These are phyloP conservation scores for Menura novaehollandiae DNA, from an alignment of 2,113 vertebrate species.

Conservation along the genomic window DNA sequence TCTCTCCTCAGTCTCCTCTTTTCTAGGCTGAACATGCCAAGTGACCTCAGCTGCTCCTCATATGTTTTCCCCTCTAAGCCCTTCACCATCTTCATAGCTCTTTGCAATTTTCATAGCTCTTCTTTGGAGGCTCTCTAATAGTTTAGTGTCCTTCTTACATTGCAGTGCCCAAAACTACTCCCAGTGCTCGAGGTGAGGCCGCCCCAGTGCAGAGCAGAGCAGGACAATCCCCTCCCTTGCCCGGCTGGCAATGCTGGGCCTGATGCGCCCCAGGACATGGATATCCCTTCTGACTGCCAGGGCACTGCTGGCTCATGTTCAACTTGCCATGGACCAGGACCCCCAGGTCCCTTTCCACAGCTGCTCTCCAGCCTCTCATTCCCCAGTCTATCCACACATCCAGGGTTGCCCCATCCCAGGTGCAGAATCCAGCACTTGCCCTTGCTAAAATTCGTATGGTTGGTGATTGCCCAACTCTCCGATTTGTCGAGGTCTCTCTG, in stretches of 20 bases:
- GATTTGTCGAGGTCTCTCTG: not conserved
- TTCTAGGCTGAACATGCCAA: not conserved
- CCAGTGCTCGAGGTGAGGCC: fast-evolving
- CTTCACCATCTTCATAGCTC: not conserved
- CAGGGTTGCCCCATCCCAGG: not conserved
- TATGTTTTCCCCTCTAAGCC: not conserved
- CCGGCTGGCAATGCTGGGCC: fast-evolving
- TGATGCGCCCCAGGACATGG: not conserved
- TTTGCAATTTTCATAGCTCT: not conserved
- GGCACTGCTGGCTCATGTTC: fast-evolving
- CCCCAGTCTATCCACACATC: not conserved
- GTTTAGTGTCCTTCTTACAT: not conserved
- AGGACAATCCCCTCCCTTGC: not conserved
- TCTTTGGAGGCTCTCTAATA: not conserved
- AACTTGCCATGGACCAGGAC: fast-evolving
- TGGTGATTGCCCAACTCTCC: not conserved
- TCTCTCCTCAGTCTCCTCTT: not conserved
- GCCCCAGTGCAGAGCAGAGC: fast-evolving
- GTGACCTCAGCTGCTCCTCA: not conserved
- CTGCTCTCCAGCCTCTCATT: not conserved
- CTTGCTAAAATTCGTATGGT: not conserved
- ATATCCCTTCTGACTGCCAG: not conserved
- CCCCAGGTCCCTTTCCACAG: fast-evolving
- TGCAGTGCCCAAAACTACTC: not conserved
- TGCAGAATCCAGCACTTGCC: not conserved